Percentiles rank a stretch among this genome's conserved stretches.
These are phyloP conservation scores for Stomatorhinus ivindoensis DNA, from an alignment of 2,113 vertebrate genomes.

Conservation along the genomic window DNA sequence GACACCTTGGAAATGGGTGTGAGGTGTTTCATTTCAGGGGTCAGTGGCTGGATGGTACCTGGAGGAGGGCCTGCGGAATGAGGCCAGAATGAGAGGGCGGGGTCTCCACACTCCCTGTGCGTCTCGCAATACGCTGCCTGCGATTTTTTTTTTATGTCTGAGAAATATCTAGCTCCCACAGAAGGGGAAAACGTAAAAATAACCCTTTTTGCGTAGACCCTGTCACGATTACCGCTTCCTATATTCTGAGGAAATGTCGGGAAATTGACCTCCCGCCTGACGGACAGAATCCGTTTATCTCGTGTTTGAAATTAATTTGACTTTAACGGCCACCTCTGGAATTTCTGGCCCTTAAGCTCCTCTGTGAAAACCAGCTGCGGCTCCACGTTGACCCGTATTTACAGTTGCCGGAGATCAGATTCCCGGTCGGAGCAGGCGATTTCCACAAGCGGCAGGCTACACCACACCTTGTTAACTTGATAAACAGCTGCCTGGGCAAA, in stretches of 20 bases:
- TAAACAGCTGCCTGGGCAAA: neutral
- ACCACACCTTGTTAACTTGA: neutral
- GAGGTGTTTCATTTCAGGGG: neutral
- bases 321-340: conserved; percentile 41
- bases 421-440: conserved; percentile 28
- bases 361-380: conserved; percentile 36
- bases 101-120: neutral
- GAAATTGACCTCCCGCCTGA: conserved; percentile 37
- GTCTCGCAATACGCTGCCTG: neutral
- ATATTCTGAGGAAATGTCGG: conserved; percentile 25
- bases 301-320: conserved; percentile 54
- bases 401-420: conserved; percentile 43
- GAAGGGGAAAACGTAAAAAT: neutral
- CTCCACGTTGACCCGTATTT: conserved; percentile 43
- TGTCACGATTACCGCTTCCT: neutral
- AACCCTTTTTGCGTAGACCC: neutral
- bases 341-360: conserved; percentile 45
- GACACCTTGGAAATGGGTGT: neutral
- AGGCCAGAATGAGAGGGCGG: neutral
- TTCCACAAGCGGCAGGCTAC: neutral
- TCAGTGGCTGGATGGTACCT: neutral
- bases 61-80: neutral
- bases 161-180: neutral
- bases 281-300: conserved; percentile 52
- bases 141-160: neutral